phyloP scores from a whole-genome alignment of 2,888 invertebrate species.

The Eupeodes latifasciatus region DNA sequence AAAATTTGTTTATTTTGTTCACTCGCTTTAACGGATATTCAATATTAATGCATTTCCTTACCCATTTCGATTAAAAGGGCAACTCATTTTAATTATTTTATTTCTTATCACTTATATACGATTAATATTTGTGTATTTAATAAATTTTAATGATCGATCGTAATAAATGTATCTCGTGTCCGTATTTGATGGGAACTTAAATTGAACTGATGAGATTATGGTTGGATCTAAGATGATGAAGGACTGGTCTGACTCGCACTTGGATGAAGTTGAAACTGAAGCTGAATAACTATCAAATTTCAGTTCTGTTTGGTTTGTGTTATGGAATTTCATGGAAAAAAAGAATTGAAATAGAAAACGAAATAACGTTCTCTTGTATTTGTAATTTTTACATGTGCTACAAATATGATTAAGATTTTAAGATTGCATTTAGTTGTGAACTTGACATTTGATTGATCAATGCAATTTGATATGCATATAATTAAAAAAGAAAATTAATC shows the following conservation, averaged over 20 bases:
- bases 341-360: conserved; percentile 1
- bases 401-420: neutral
- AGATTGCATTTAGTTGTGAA: neutral
- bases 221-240: conserved; percentile 5
- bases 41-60: neutral
- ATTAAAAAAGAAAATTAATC: too few relatives aligned
- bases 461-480: neutral
- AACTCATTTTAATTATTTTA: conserved; percentile 84
- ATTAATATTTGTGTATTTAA: too few relatives aligned
- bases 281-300: conserved; percentile 47
- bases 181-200: conserved; percentile 60
- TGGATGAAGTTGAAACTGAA: conserved; percentile 5
- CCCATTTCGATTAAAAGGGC: conserved; percentile 66
- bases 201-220: conserved; percentile 56
- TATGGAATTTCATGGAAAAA: conserved; percentile 40
- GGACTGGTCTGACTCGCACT: neutral
- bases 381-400: neutral
- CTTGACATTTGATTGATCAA: conserved; percentile 9
- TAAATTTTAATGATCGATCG: conserved; percentile 17
- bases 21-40: neutral
- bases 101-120: neutral
- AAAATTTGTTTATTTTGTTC: neutral
- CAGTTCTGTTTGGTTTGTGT: conserved; percentile 63
- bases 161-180: conserved; percentile 45
- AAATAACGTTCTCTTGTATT: neutral